A percentile compares a stretch with the other conserved stretches of the same genome.
Evolutionary conservation across 2,113 vertebrate species (phyloP).

Genomic region (Lepus timidus): DNA sequence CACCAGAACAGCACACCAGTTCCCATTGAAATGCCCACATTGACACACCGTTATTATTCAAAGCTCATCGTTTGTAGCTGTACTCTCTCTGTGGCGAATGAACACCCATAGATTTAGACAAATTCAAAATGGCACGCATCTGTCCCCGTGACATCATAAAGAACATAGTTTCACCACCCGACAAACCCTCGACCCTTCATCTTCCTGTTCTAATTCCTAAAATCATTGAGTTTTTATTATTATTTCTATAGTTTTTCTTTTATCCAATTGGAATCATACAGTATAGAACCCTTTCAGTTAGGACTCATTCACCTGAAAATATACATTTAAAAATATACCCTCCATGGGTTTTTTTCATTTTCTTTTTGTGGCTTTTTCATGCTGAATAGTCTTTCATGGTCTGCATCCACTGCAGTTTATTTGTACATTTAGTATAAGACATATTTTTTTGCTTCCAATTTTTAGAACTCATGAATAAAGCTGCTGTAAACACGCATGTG

Average conservation of each 20-base stretch:
- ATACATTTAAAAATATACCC: not conserved
- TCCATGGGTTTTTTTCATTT: not conserved
- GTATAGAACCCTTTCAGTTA: not conserved
- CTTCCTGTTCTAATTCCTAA: not conserved
- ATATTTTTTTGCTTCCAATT: not conserved
- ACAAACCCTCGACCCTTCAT: not conserved
- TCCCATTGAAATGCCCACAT: fast-evolving
- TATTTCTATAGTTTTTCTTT: too few species aligned
- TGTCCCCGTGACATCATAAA: not conserved
- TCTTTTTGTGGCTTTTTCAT: not conserved
- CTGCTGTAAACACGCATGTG: not conserved
- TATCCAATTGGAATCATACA: not conserved
- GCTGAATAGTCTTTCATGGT: not conserved
- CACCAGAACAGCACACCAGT: too few species aligned
- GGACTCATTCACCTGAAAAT: not conserved
- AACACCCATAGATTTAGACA: not conserved
- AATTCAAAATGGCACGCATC: not conserved
- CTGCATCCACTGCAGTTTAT: not conserved
- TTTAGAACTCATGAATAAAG: not conserved
- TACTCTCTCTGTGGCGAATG: too few species aligned
- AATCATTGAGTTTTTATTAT: too few species aligned
- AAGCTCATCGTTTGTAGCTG: not conserved
- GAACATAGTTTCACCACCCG: too few species aligned
- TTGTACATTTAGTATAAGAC: not conserved
- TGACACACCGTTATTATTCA: not conserved